phyloP scores from a whole-genome alignment of 2,888 invertebrate genomes.

The Galeopsomyia nigrocyanea region DNA sequence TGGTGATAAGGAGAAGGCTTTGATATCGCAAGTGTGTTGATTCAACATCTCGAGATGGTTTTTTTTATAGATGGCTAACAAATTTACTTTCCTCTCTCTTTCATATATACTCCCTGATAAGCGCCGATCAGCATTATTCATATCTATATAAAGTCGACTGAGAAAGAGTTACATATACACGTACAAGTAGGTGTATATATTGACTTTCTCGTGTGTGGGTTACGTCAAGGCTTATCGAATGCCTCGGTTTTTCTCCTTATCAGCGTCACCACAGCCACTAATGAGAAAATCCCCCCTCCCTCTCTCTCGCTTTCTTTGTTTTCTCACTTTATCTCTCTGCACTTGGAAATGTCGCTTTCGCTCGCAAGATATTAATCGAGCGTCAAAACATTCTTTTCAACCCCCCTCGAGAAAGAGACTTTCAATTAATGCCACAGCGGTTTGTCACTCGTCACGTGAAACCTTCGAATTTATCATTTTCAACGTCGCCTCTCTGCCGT shows the following conservation, averaged over 20 bases:
- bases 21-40: neutral
- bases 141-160: neutral
- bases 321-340: slow-evolving; percentile 37
- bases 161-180: slow-evolving; percentile 20
- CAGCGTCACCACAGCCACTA: slow-evolving; percentile 23
- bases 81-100: neutral
- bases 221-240: slow-evolving; percentile 45
- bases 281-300: slow-evolving; percentile 9
- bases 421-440: too few relatives aligned
- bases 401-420: too few relatives aligned
- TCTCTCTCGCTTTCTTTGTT: slow-evolving; percentile 44
- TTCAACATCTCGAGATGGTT: too few relatives aligned
- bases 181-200: slow-evolving; percentile 26
- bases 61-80: neutral
- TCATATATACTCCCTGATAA: too few relatives aligned
- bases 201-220: slow-evolving; percentile 31
- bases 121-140: neutral
- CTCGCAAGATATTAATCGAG: too few relatives aligned
- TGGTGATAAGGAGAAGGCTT: too few relatives aligned
- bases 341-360: slow-evolving; percentile 5
- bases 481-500: too few relatives aligned
- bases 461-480: too few relatives aligned
- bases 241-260: slow-evolving; percentile 38
- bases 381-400: too few relatives aligned
- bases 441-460: slow-evolving; percentile 36